phyloP scores from a whole-genome alignment of 2,888 invertebrate species.

The Cenopis cana region DNA sequence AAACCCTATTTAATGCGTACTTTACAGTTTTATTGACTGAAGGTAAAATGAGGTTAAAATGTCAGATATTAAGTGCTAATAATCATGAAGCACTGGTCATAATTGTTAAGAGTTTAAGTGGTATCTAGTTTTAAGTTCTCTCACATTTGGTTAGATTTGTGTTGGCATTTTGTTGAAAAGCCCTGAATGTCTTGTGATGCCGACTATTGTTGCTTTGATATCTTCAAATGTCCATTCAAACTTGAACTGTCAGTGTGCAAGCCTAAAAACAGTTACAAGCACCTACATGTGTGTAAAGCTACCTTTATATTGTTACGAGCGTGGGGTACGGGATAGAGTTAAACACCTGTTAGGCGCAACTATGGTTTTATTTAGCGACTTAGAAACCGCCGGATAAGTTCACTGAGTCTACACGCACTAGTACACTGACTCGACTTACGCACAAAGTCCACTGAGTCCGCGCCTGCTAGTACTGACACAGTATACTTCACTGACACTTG shows the following conservation, averaged over 20 bases:
- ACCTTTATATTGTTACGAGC: too few species aligned
- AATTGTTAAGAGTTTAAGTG: slow-evolving; percentile 10
- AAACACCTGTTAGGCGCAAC: too few species aligned
- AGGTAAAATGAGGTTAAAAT: slow-evolving; percentile 28
- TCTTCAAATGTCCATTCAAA: not conserved
- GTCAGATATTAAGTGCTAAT: slow-evolving; percentile 9
- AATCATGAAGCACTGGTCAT: slow-evolving; percentile 9
- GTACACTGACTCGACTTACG: too few species aligned
- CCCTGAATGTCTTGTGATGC: not conserved
- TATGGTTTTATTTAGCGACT: too few species aligned
- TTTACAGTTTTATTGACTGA: slow-evolving; percentile 30
- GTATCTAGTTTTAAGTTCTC: not conserved
- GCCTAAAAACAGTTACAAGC: too few species aligned
- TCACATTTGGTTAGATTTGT: not conserved
- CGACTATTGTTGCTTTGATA: not conserved
- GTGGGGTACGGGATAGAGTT: too few species aligned
- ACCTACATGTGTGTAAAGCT: too few species aligned
- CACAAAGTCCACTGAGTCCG: too few species aligned
- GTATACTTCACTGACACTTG: too few species aligned
- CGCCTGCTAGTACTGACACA: too few species aligned
- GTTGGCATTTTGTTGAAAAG: not conserved
- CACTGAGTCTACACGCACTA: too few species aligned
- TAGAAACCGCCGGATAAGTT: too few species aligned
- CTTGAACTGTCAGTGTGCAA: not conserved
- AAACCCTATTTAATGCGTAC: slow-evolving; percentile 21